Base-by-base conservation (phyloP, 2,797 vertebrate species). In the Myotis pilosus region DNA sequence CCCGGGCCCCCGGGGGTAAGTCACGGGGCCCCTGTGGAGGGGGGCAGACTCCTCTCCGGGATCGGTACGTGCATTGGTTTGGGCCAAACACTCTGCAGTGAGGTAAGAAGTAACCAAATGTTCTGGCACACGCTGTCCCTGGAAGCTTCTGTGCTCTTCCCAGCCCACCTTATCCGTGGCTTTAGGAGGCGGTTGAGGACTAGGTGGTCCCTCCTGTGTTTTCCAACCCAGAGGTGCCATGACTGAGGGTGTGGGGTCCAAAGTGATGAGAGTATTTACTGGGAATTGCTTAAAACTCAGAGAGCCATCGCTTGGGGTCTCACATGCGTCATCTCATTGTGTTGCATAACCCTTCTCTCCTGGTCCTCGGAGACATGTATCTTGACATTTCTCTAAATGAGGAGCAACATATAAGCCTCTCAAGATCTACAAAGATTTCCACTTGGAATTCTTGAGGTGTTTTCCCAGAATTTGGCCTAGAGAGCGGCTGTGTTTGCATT, bases 1-100 rank as follows among this genome's bases (percentile, higher is more conserved):
- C 98, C 83, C 98, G 97, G 36, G 33, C 96, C 85, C 96, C 99
- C 1, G 98, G 97, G 99, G 99, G 99, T 99, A 97, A 92, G 96
- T 95, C 38, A 20, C 49, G 33, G 69, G 3, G 74, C 22, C 1
- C 3, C 30, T 2, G 10, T 41, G 19, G 64, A 38, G 41, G 71
- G 12, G 19, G 0, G 6, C 28, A 78, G n/a, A 69, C 44, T 69
- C 12, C 17, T 53, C 66, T 36, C 15, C 0, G 68, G 47, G 55
- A 30, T 64, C 36, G 62, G 51, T 8, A 9, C 28, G 16, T 20
- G n/a, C 75, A 10, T 6, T 28, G 60, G 16, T 53, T n/a, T 89
- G 82, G 57, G 72, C 55, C 68, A 20, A 11, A 53, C n/a, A 19
- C 80, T 74, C 30, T 55, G 53, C 79, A 28, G 23, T 41, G 81